phyloP scores from a whole-genome alignment of 2,113 vertebrate genomes.

The Dromiciops gliroides region DNA sequence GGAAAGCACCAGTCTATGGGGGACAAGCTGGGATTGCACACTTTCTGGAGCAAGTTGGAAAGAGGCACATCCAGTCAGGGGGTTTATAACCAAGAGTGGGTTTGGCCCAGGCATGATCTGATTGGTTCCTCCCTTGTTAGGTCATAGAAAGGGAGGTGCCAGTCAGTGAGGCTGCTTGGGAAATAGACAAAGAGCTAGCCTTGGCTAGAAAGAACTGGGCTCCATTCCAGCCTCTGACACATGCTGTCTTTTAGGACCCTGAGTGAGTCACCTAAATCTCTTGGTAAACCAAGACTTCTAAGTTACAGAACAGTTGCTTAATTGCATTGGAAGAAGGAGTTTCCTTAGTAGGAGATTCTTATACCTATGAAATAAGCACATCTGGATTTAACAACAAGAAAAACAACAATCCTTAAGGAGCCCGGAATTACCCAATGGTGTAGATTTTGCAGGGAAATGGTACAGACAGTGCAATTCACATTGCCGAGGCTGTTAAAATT shows the following conservation, averaged over 20 bases:
- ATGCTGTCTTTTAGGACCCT: neutral
- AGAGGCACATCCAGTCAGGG: neutral
- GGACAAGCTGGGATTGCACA: neutral
- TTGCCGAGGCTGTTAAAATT: neutral
- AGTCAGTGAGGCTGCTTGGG: neutral
- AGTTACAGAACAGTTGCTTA: neutral
- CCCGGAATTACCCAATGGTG: neutral
- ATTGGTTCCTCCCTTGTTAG: neutral
- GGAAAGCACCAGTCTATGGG: neutral
- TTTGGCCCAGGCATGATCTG: neutral
- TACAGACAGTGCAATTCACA: neutral
- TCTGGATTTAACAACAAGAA: neutral
- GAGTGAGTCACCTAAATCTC: neutral
- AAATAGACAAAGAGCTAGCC: neutral
- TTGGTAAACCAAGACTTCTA: neutral
- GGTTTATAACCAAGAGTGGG: neutral
- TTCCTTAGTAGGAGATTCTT: neutral
- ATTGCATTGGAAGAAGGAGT: neutral
- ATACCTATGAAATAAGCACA: neutral
- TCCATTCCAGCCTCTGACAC: neutral
- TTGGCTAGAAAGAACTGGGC: neutral
- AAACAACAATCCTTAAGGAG: neutral
- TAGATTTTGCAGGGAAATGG: neutral
- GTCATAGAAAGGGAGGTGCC: neutral
- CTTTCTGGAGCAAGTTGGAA: neutral